A percentile compares a stretch with the other conserved stretches of the same genome.
These are phyloP conservation scores for Discoglossus pictus DNA, from an alignment of 2,797 vertebrate genomes.

Conservation along the genomic window DNA sequence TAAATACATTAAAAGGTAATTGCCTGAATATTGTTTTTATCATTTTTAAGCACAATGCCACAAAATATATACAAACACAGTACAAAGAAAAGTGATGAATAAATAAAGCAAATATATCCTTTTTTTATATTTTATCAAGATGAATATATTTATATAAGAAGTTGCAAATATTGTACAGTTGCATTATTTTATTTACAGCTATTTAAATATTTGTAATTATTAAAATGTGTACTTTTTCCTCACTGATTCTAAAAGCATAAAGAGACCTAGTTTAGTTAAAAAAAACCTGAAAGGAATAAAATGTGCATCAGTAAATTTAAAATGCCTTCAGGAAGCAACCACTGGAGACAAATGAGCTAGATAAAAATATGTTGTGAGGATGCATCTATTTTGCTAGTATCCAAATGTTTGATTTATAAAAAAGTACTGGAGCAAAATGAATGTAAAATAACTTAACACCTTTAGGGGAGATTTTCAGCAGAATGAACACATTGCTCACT, in stretches of 20 bases:
- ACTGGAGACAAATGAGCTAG: constrained; percentile 41
- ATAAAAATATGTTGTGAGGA: constrained; percentile 44
- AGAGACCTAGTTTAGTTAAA: constrained; percentile 26
- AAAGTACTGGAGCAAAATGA: constrained; percentile 48
- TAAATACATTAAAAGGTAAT: too few species aligned
- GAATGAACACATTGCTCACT: constrained; percentile 42
- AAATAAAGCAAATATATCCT: too few species aligned
- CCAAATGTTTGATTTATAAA: constrained; percentile 38
- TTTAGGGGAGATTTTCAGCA: constrained; percentile 48
- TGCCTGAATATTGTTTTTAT: too few species aligned
- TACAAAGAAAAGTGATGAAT: too few species aligned
- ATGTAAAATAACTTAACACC: constrained; percentile 50
- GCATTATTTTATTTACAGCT: too few species aligned
- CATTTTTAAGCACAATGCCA: too few species aligned
- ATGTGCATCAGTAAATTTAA: constrained; percentile 44
- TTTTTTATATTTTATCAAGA: too few species aligned
- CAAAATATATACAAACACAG: too few species aligned
- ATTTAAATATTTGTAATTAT: too few species aligned
- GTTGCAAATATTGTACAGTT: too few species aligned
- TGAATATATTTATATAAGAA: too few species aligned
- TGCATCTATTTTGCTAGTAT: constrained; percentile 43
- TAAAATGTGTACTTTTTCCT: too few species aligned
- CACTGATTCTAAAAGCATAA: constrained; percentile 5
- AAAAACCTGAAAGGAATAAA: constrained; percentile 45
- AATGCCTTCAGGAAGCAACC: constrained; percentile 39